phyloP scores from a whole-genome alignment of 2,113 vertebrate species.

The Varanus salvator region DNA sequence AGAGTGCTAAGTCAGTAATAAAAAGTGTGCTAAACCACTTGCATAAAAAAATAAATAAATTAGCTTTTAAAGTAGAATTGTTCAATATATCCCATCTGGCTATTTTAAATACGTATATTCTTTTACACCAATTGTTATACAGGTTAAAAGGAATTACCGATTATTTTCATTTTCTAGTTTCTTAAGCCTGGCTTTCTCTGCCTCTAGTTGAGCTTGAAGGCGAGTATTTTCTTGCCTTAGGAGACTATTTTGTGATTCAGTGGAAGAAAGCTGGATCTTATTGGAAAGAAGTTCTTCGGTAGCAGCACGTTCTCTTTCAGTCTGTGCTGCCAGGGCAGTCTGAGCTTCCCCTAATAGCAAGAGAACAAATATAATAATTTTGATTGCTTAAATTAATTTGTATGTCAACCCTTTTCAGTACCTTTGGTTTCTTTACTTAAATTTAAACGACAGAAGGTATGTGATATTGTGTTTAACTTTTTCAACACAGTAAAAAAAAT shows the following conservation, averaged over 20 bases:
- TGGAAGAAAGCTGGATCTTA: conserved; percentile 87
- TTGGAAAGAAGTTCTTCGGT: conserved; percentile 89
- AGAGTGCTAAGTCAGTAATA: background rate
- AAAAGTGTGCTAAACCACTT: background rate
- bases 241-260: conserved; percentile 92
- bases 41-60: background rate
- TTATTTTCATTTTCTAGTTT: conserved; percentile 92
- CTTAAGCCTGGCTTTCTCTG: conserved; percentile 86
- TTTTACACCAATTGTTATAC: background rate
- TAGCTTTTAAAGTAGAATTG: background rate
- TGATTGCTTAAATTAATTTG: too few species aligned
- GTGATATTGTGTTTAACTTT: too few species aligned
- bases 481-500: too few species aligned
- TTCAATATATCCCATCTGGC: background rate
- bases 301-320: conserved; percentile 92
- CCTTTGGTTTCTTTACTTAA: too few species aligned
- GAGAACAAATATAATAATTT: background rate
- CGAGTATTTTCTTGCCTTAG: conserved; percentile 92
- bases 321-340: conserved; percentile 88
- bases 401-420: too few species aligned
- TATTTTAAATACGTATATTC: background rate
- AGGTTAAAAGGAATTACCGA: conserved; percentile 78
- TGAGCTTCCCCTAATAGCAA: conserved; percentile 87
- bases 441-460: too few species aligned
- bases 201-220: conserved; percentile 86